phyloP scores from a whole-genome alignment of 1,140 invertebrate genomes.

The Grapholita molesta region DNA sequence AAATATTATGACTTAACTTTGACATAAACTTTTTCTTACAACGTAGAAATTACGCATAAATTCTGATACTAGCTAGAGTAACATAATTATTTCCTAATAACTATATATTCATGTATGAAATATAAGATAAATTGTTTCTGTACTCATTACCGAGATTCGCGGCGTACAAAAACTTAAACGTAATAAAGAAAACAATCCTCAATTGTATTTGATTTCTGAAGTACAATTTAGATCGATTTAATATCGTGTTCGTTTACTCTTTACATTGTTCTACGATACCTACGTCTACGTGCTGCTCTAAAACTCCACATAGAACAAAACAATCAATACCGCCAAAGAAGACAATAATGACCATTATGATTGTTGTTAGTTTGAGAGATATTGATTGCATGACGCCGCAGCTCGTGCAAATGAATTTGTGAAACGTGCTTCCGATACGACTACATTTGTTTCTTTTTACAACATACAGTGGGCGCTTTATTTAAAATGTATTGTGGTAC shows the following conservation, averaged over 20 bases:
- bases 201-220: background rate
- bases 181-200: background rate
- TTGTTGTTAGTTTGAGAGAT: slow-evolving; percentile 1
- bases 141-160: background rate
- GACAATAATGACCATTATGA: slow-evolving; percentile 27
- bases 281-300: slow-evolving; percentile 18
- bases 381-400: slow-evolving; percentile 1
- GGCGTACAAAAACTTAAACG: no score
- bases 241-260: background rate
- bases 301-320: slow-evolving; percentile 26
- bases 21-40: no score
- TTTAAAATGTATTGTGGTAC: no score
- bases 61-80: no score
- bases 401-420: slow-evolving; percentile 66
- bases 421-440: background rate
- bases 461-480: background rate
- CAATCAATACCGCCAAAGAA: slow-evolving; percentile 55
- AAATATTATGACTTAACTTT: no score
- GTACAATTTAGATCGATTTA: background rate
- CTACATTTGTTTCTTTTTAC: background rate
- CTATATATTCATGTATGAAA: no score
- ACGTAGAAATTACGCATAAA: no score
- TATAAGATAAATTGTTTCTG: no score
- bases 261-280: background rate
- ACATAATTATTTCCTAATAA: no score